Conservation (phyloP, 2,113 vertebrate species). For the Oryzias celebensis region DNA sequence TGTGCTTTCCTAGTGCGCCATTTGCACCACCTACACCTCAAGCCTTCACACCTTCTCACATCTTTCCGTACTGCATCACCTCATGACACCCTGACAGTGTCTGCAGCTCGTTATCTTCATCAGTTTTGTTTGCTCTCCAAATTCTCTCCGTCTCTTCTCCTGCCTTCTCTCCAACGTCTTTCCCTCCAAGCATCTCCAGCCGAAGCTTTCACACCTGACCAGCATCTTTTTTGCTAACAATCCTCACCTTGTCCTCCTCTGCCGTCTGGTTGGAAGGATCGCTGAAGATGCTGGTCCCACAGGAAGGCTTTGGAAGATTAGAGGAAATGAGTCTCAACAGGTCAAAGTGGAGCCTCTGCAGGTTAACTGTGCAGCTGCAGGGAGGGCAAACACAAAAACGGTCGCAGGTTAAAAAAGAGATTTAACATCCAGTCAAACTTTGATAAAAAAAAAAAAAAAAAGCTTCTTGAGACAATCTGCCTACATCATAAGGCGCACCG, state of each 20-base stretch:
- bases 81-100: background rate
- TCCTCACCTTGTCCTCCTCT: conserved; percentile 16
- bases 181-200: background rate
- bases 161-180: background rate
- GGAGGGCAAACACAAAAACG: too few species aligned
- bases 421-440: too few species aligned
- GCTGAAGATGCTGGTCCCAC: conserved; percentile 13
- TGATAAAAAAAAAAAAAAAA: too few species aligned
- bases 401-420: too few species aligned
- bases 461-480: too few species aligned
- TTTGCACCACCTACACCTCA: background rate
- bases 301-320: conserved; percentile 29
- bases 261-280: conserved; percentile 35
- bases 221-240: background rate
- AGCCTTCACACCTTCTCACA: background rate
- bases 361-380: too few species aligned
- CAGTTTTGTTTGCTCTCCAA: background rate
- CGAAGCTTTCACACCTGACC: conserved; percentile 10
- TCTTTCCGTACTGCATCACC: background rate
- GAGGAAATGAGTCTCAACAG: conserved; percentile 5
- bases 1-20: background rate
- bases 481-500: too few species aligned
- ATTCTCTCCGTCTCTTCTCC: background rate
- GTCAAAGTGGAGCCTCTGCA: too few species aligned
- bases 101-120: background rate